These are phyloP conservation scores for Elmis aenea DNA, from an alignment of 2,888 invertebrate genomes.

Conservation along the genomic window DNA sequence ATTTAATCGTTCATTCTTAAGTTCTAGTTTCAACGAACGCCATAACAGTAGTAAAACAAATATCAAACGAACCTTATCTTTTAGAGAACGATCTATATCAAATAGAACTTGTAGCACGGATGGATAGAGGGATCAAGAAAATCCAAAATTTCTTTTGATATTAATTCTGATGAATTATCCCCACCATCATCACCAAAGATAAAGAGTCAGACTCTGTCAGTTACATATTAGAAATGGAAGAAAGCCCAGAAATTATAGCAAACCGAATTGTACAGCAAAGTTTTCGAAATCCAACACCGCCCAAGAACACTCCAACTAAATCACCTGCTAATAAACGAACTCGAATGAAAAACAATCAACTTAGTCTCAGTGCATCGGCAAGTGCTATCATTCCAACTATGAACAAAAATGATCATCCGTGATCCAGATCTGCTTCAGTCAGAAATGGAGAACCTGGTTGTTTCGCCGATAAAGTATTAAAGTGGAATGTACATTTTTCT, in stretches of 20 bases:
- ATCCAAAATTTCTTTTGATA: slow-evolving; percentile 32
- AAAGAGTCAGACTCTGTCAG: slow-evolving; percentile 83
- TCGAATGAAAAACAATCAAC: slow-evolving; percentile 39
- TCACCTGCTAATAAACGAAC: slow-evolving; percentile 46
- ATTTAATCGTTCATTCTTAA: slow-evolving; percentile 36
- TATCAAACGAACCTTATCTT: slow-evolving; percentile 37
- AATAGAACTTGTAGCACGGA: slow-evolving; percentile 23
- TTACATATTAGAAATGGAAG: slow-evolving; percentile 77
- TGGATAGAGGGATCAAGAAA: slow-evolving; percentile 29
- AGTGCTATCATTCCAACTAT: slow-evolving; percentile 44
- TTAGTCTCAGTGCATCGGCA: slow-evolving; percentile 52
- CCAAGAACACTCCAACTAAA: slow-evolving; percentile 39
- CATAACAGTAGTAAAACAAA: slow-evolving; percentile 12
- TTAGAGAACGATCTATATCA: slow-evolving; percentile 32
- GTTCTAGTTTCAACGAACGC: slow-evolving; percentile 39
- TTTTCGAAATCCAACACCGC: slow-evolving; percentile 53
- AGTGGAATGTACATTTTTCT: too few relatives aligned
- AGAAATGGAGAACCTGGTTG: slow-evolving; percentile 27
- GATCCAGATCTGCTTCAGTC: slow-evolving; percentile 46
- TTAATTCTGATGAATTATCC: too few relatives aligned
- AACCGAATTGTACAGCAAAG: slow-evolving; percentile 66
- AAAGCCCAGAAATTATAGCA: slow-evolving; percentile 66
- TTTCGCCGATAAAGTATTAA: too few relatives aligned
- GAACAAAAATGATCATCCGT: slow-evolving; percentile 34
- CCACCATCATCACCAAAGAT: slow-evolving; percentile 75